Evolutionary conservation across 2,113 vertebrate genomes (phyloP).

Genomic region (Spea multiplicata): DNA sequence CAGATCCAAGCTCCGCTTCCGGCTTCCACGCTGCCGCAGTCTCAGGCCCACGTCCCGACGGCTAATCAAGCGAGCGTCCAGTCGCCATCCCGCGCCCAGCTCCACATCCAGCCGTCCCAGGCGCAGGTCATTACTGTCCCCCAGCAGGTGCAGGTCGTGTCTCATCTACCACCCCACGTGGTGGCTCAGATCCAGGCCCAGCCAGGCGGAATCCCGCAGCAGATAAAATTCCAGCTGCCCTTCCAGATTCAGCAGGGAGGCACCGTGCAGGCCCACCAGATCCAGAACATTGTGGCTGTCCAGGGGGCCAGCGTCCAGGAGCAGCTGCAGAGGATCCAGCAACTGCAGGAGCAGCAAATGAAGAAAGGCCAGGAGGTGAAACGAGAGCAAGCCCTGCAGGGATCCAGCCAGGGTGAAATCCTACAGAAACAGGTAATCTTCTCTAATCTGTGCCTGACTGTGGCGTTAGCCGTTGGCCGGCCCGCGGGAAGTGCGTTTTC

Average conservation of each 20-base stretch:
- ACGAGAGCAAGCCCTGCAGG: conserved; percentile 81
- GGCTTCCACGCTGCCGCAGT: conserved; percentile 63
- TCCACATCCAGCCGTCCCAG: conserved; percentile 76
- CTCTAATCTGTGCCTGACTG: too few species aligned
- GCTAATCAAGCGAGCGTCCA: conserved; percentile 65
- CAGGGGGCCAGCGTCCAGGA: conserved; percentile 89
- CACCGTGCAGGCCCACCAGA: conserved; percentile 79
- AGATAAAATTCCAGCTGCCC: conserved; percentile 85
- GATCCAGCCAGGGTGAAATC: conserved; percentile 84
- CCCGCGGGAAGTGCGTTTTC: conserved; percentile 35
- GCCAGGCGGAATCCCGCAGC: conserved; percentile 83
- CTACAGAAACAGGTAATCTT: conserved; percentile 86
- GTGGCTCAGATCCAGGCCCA: conserved; percentile 76
- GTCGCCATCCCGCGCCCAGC: conserved; percentile 68
- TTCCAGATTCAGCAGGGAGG: conserved; percentile 81
- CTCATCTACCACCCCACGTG: conserved; percentile 73
- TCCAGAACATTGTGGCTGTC: conserved; percentile 90
- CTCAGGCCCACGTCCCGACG: conserved; percentile 66
- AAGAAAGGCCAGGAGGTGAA: conserved; percentile 89
- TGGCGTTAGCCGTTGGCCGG: too few species aligned
- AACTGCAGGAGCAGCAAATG: conserved; percentile 90
- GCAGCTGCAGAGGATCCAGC: conserved; percentile 90
- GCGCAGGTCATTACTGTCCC: conserved; percentile 76
- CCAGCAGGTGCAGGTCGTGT: conserved; percentile 84
- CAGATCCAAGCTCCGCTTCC: conserved; percentile 75